A percentile compares a stretch with the other conserved stretches of the same genome.
Evolutionary conservation across 2,113 vertebrate genomes (phyloP).

Genomic region (Toxotes chatareus): DNA sequence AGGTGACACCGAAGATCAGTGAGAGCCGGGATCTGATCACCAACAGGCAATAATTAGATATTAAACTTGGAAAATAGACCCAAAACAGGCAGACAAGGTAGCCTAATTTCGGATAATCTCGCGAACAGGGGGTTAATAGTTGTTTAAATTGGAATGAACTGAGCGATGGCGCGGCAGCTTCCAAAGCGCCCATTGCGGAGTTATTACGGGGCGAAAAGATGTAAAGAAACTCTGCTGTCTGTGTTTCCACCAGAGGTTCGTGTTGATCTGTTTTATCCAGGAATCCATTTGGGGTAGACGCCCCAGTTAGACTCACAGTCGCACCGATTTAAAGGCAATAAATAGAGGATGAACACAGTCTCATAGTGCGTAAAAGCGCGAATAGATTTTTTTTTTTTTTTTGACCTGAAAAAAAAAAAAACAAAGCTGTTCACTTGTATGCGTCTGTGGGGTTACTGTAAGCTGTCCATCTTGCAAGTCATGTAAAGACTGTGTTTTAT

Average conservation of each 20-base stretch:
- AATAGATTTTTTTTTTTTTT: conserved; percentile 8
- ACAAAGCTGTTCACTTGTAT: neutral
- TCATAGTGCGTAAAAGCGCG: conserved; percentile 58
- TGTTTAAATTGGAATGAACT: conserved; percentile 36
- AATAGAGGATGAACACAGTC: conserved; percentile 39
- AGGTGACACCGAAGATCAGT: neutral
- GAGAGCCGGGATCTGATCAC: neutral
- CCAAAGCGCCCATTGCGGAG: conserved; percentile 24
- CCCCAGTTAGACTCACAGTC: conserved; percentile 22
- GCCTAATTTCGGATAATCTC: conserved; percentile 20
- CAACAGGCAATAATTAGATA: neutral
- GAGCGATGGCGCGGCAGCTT: conserved; percentile 21
- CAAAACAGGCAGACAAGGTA: conserved; percentile 7
- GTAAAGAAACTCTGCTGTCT: conserved; percentile 26
- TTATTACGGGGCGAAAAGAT: conserved; percentile 3
- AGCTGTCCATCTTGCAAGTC: neutral
- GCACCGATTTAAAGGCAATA: conserved; percentile 40
- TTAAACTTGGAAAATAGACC: conserved; percentile 45
- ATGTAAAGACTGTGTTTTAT: neutral
- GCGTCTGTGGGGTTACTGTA: neutral
- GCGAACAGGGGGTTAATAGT: conserved; percentile 27
- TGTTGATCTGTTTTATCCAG: conserved; percentile 23
- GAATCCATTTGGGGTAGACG: conserved; percentile 46
- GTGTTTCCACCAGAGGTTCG: conserved; percentile 3
- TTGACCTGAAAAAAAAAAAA: conserved; percentile 24